Evolutionary conservation across 2,888 invertebrate species (phyloP), one percentile per base, ranked within the genome.

Genomic region (Trichogramma dendrolimi): DNA sequence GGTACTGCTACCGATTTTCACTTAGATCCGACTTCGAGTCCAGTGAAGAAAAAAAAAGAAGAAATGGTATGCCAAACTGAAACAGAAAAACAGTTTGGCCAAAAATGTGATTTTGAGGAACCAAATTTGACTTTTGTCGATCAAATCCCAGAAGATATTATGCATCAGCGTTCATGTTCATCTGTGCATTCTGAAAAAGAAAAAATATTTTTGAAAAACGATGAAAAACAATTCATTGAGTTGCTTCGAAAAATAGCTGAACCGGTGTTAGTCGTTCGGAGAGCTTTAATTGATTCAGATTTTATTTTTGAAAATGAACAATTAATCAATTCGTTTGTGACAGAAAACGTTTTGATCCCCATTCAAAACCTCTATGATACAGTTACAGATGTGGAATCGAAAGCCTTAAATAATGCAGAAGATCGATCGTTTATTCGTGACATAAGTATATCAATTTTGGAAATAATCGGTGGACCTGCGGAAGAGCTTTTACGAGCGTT

Each of bases 1-100:
- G 80, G 69, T 75, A 82, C 62, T 78, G 81, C 63, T 75, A 82
- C 65, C 75, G 82, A 81, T 79, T 71, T 76, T 71, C 72, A 71
- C 10, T 69, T 74, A 62, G 78, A 71, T 65, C 71, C 68, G 8
- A 75, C 68, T 38, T 71, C 71, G 0, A 71, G 41, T 41, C 47
- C 52, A 44, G 71, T 5, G 70, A 60, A 38, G 60, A 80, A 81
- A 68, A 81, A 61, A 52, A 61, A 63, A 44, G 54, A 7, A 52
- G 61, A 65, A 40, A 61, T 59, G 80, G 55, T 79, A 80, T 70
- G 75, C 73, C 69, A 67, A 27, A 63, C 69, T 10, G 73, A 69
- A 72, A 71, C 72, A 68, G 71, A 71, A 70, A 69, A 65, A 46
- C 63, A 55, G 4, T 67, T 48, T 41, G 68, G 53, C 11, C 71